A percentile compares a stretch with the other conserved stretches of the same genome.
Conservation (phyloP, 2,113 vertebrate genomes). For the Phylloscopus whistleri region DNA sequence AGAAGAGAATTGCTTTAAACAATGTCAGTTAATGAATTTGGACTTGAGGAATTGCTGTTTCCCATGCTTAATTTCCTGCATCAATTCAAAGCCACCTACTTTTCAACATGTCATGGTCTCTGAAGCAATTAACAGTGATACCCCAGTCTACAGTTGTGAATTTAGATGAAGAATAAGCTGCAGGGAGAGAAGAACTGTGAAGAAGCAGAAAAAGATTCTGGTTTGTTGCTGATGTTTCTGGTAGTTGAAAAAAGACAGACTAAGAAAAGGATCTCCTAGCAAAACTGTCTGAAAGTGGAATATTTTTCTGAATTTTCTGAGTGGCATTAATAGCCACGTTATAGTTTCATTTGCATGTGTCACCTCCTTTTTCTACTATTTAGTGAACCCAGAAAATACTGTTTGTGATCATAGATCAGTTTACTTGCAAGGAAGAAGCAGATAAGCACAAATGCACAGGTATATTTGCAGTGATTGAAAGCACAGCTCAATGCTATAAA, state of each 20-base stretch:
- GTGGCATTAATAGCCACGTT: neutral
- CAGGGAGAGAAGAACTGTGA: neutral
- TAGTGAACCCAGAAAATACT: neutral
- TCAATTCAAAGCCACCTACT: constrained; percentile 29
- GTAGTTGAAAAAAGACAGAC: neutral
- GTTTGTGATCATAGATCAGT: neutral
- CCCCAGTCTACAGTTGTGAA: neutral
- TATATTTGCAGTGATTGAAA: neutral
- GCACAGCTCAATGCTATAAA: neutral
- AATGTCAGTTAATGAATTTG: constrained; percentile 12
- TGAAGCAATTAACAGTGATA: constrained; percentile 33
- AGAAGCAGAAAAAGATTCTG: neutral
- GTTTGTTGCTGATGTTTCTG: neutral
- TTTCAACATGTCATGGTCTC: neutral
- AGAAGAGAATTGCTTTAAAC: neutral
- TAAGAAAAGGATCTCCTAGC: neutral
- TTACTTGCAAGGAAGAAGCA: neutral
- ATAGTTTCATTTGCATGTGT: neutral
- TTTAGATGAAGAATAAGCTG: constrained; percentile 8
- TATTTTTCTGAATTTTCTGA: neutral
- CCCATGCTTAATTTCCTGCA: constrained; percentile 28
- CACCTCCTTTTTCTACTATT: neutral
- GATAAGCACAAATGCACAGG: neutral
- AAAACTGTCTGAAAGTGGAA: neutral
- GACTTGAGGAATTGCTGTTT: constrained; percentile 16